Evolutionary conservation across 2,113 vertebrate species (phyloP).

Genomic region (Butorides virescens): DNA sequence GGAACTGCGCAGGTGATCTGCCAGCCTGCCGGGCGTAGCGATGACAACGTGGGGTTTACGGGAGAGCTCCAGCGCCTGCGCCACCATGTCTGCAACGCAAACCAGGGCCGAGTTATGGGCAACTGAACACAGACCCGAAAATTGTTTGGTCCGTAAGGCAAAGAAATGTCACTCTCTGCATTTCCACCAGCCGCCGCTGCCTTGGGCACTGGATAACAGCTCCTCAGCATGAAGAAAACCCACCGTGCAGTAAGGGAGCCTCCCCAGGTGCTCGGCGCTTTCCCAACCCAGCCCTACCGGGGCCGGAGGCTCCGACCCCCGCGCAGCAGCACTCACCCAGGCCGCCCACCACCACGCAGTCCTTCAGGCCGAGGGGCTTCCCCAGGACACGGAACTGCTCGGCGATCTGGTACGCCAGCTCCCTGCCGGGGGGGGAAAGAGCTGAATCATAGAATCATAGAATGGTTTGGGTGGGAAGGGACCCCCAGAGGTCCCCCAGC

Average conservation of each 20-base stretch:
- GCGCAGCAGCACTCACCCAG: slow-evolving; percentile 75
- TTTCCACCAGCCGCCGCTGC: neutral
- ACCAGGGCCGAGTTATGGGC: rapidly evolving
- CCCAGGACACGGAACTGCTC: slow-evolving; percentile 94
- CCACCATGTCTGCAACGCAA: slow-evolving; percentile 84
- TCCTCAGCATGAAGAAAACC: rapidly evolving
- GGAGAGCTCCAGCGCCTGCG: slow-evolving; percentile 87
- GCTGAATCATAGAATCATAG: no score
- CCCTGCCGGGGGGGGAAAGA: slow-evolving; percentile 65
- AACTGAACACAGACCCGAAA: rapidly evolving
- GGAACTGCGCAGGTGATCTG: slow-evolving; percentile 92
- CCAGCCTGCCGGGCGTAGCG: slow-evolving; percentile 89
- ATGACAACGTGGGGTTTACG: slow-evolving; percentile 91
- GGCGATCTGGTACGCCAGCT: slow-evolving; percentile 93
- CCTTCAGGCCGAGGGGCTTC: slow-evolving; percentile 89
- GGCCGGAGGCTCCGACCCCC: rapidly evolving
- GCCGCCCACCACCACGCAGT: slow-evolving; percentile 91
- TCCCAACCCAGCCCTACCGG: rapidly evolving
- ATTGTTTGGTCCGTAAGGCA: rapidly evolving
- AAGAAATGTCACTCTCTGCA: rapidly evolving
- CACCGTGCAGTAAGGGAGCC: rapidly evolving
- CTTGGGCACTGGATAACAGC: rapidly evolving
- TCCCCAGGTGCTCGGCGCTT: rapidly evolving
- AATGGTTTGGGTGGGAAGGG: no score
- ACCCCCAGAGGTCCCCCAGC: no score